These are phyloP conservation scores for Lophius piscatorius DNA, from an alignment of 2,113 vertebrate species.

Conservation along the genomic window DNA sequence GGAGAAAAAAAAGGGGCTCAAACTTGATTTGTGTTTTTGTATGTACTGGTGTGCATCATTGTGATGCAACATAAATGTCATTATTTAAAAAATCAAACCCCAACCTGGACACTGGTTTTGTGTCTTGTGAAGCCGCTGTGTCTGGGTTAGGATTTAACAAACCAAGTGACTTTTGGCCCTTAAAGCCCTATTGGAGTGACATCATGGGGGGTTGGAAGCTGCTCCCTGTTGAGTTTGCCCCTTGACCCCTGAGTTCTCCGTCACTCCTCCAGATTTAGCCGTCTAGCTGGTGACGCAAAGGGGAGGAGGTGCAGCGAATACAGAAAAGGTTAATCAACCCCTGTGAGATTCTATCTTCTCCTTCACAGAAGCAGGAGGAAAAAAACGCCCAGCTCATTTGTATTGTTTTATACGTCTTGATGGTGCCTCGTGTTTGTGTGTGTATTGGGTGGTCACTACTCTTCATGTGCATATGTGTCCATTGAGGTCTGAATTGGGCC, in stretches of 20 bases:
- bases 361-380: conserved; percentile 12
- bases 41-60: background rate
- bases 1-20: no score
- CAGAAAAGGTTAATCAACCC: conserved; percentile 18
- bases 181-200: conserved; percentile 35
- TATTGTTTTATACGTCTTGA: conserved; percentile 19
- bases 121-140: conserved; percentile 43
- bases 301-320: conserved; percentile 24
- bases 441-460: conserved; percentile 49
- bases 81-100: background rate
- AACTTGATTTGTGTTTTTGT: background rate
- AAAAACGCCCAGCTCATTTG: conserved; percentile 10
- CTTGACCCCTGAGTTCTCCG: conserved; percentile 67
- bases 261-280: conserved; percentile 59
- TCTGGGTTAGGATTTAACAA: conserved; percentile 67
- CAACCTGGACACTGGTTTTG: conserved; percentile 1
- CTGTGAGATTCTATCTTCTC: conserved; percentile 11
- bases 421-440: conserved; percentile 14
- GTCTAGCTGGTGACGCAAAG: conserved; percentile 43
- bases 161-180: conserved; percentile 64
- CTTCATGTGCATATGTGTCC: conserved; percentile 53
- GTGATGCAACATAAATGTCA: no score
- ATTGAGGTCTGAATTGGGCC: conserved; percentile 47
- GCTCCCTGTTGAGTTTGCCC: conserved; percentile 71
- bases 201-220: conserved; percentile 50